Evolutionary conservation across 30 jellyfish, hydroid and myxozoan genomes (phyloP).

Genomic region (Morbakka virulenta): DNA sequence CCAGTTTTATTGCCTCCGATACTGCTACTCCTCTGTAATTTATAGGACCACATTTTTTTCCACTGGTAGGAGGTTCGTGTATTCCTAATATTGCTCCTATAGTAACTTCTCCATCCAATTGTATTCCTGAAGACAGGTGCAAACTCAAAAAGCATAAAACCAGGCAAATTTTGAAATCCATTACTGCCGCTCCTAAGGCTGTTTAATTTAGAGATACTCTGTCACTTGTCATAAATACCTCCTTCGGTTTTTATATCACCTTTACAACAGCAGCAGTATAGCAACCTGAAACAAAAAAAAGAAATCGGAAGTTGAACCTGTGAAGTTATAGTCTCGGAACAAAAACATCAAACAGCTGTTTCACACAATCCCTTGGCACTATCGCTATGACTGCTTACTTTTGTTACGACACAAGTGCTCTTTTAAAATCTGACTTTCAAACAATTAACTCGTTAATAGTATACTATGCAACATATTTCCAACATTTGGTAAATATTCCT

Average conservation of each 20-base stretch:
- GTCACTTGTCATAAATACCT: too few species aligned
- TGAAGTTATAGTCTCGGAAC: not conserved
- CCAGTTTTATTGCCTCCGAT: conserved; percentile 56
- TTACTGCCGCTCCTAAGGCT: too few species aligned
- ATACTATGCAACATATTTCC: too few species aligned
- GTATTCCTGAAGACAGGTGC: not conserved
- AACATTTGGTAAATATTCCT: too few species aligned
- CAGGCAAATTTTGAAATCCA: too few species aligned
- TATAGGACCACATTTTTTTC: conserved; percentile 41
- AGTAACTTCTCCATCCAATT: conserved; percentile 32
- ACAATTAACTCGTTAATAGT: too few species aligned
- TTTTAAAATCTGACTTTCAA: too few species aligned
- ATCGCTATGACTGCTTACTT: too few species aligned
- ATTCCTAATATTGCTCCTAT: conserved; percentile 56
- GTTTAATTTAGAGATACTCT: too few species aligned
- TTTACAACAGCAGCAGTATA: not conserved
- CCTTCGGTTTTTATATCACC: not conserved
- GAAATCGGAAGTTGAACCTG: not conserved
- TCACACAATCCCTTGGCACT: too few species aligned
- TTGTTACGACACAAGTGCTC: too few species aligned
- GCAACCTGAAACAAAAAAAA: not conserved
- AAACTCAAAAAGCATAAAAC: not conserved
- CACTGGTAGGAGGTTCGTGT: conserved; percentile 21
- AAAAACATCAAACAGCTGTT: not conserved
- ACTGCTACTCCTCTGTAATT: conserved; percentile 37